Percentiles rank a stretch among this genome's conserved stretches.
These are phyloP conservation scores for Cheiracanthium punctorium DNA, from an alignment of 2,888 invertebrate genomes.

Conservation along the genomic window DNA sequence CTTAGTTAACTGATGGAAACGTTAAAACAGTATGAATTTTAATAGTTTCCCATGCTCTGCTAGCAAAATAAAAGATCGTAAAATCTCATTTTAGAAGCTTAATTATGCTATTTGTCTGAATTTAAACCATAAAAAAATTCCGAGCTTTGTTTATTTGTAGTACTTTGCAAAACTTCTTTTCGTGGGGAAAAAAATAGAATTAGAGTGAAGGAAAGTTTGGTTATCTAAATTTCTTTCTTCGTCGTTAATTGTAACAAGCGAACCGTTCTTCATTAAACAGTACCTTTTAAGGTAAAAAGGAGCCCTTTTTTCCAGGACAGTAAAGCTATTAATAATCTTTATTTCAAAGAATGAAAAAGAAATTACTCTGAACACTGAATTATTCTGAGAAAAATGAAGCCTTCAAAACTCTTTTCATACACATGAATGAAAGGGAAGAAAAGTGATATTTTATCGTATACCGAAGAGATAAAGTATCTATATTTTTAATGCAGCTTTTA, in stretches of 20 bases:
- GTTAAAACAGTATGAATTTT: constrained; percentile 5
- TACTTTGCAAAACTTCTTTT: not conserved
- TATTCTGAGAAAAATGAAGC: not conserved
- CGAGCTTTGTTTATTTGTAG: constrained; percentile 1
- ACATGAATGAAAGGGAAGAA: not conserved
- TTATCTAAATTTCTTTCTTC: constrained; percentile 10
- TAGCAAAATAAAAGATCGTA: not conserved
- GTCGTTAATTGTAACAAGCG: constrained; percentile 5
- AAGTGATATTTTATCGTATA: not conserved
- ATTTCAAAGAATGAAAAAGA: not conserved
- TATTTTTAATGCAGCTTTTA: too few species aligned
- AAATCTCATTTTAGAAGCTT: constrained; percentile 28
- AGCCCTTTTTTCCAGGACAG: not conserved
- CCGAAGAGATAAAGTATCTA: not conserved
- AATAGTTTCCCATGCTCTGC: not conserved
- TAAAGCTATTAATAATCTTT: constrained; percentile 8
- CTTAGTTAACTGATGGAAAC: constrained; percentile 4
- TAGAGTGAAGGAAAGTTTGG: not conserved
- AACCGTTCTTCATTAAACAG: constrained; percentile 7
- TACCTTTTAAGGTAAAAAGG: not conserved
- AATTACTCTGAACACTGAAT: too few species aligned
- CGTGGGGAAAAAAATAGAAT: not conserved
- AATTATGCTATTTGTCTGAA: constrained; percentile 8
- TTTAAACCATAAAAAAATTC: not conserved
- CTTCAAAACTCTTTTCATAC: constrained; percentile 1